Conservation (phyloP, 2,888 invertebrate species). For the Drosophila bunnanda region DNA sequence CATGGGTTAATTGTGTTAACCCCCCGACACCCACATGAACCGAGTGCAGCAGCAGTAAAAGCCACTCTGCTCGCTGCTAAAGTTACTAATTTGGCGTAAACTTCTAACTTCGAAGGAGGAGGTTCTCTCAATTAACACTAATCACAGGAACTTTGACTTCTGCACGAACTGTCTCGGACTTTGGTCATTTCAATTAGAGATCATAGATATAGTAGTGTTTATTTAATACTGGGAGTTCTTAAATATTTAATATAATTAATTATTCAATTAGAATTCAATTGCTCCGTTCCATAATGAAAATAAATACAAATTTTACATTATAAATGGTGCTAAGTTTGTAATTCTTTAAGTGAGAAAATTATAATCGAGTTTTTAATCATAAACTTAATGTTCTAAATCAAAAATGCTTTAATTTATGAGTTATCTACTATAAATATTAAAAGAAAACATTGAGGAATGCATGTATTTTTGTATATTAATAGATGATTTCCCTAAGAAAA, state of each 20-base stretch:
- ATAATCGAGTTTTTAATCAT: no score
- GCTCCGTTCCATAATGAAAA: no score
- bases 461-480: no score
- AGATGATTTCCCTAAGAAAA: no score
- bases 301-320: no score
- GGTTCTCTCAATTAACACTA: conserved; percentile 10
- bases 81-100: neutral
- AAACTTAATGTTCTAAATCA: no score
- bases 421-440: no score
- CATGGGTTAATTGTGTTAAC: conserved; percentile 71
- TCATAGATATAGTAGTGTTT: neutral
- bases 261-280: no score
- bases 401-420: no score
- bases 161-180: neutral
- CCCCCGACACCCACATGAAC: conserved; percentile 44
- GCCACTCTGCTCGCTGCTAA: neutral
- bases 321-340: no score
- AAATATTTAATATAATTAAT: neutral
- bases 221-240: neutral
- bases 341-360: no score
- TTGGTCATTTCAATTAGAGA: conserved; percentile 3
- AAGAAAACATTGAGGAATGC: no score
- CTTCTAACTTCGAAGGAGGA: conserved; percentile 8
- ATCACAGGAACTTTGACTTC: conserved; percentile 9
- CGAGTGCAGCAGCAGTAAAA: conserved; percentile 8